Evolutionary conservation across 1,140 invertebrate genomes (phyloP), one percentile per base, ranked within the genome.

Genomic region (Diorhabda carinulata): DNA sequence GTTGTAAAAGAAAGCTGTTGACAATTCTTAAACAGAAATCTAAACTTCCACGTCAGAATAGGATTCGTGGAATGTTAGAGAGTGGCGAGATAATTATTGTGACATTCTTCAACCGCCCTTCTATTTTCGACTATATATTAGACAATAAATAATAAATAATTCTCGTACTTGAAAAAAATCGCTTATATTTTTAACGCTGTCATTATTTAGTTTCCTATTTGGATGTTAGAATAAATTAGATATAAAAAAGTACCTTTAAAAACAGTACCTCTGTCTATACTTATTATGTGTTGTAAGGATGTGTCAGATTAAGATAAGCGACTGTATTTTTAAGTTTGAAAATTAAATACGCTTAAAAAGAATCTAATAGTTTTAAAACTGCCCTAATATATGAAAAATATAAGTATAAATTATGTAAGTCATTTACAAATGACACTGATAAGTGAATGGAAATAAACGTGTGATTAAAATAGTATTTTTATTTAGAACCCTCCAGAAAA

Each of bases 361-460:
- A 25, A 25, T 25, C 42, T 60, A 60, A 60, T 60, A 60, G 58
- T 41, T 10, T 5, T 60, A 60, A 60, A 60, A 60, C 40, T 60
- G 58, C 58, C 58, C 52, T 8, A 41, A 60, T n/a, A 60, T 9
- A 60, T 10, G 6, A 25, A 25, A 25, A 25, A 25, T 25, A 25
- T 25, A 25, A 25, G 25, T 25, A 25, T 25, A 25, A 25, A 25
- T 25, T 25, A 10, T 60, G 58, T 60, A 40, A 60, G 8, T 42
- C 42, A 60, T 40, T 41, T 10, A 41, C 8, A 41, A 9, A 25
- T 3, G 25, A 10, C 6, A 56, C 25, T 62, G 41, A 62, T 62
- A 43, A 62, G 44, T 62, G 42, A 62, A 43, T 62, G 61, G 61
- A 62, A 62, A 62, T 62, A 62, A 62, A 47, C 5, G 25, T 60